phyloP scores from a whole-genome alignment of 2,113 vertebrate species.

The Nycticorax nycticorax region DNA sequence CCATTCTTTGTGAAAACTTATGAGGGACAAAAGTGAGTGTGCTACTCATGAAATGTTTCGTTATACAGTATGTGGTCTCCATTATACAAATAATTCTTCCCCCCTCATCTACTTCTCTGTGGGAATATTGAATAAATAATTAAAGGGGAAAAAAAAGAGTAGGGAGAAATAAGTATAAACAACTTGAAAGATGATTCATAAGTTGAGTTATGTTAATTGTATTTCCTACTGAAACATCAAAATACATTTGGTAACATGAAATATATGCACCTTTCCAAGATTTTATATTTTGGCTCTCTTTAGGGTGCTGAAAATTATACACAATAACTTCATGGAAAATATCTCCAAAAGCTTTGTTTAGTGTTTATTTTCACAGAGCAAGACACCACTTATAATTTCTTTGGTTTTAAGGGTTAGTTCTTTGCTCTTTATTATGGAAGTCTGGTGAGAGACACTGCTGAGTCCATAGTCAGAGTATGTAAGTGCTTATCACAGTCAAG shows the following conservation, averaged over 20 bases:
- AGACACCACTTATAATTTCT: not conserved
- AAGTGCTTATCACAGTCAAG: not conserved
- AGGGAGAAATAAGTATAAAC: constrained; percentile 59
- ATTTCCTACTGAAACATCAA: constrained; percentile 49
- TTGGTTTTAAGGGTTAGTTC: not conserved
- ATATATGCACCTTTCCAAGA: constrained; percentile 33
- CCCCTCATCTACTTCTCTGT: constrained; percentile 26
- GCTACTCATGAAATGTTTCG: constrained; percentile 49
- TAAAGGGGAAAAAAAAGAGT: not conserved
- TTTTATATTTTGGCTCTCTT: constrained; percentile 22
- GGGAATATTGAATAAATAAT: constrained; percentile 61
- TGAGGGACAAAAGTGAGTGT: constrained; percentile 39
- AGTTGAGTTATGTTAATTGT: constrained; percentile 41
- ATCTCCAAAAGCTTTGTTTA: not conserved
- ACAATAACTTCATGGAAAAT: constrained; percentile 21
- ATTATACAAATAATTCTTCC: constrained; percentile 56
- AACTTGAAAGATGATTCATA: constrained; percentile 59
- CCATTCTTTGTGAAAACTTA: constrained; percentile 48
- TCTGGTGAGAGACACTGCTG: not conserved
- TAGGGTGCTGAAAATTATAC: not conserved
- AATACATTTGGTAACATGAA: constrained; percentile 14
- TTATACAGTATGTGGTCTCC: constrained; percentile 40
- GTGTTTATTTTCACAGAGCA: constrained; percentile 20
- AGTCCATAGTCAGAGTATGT: not conserved
- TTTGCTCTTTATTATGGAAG: not conserved